Evolutionary conservation across 2,888 invertebrate genomes (phyloP).

Genomic region (Lepidonotus clava): DNA sequence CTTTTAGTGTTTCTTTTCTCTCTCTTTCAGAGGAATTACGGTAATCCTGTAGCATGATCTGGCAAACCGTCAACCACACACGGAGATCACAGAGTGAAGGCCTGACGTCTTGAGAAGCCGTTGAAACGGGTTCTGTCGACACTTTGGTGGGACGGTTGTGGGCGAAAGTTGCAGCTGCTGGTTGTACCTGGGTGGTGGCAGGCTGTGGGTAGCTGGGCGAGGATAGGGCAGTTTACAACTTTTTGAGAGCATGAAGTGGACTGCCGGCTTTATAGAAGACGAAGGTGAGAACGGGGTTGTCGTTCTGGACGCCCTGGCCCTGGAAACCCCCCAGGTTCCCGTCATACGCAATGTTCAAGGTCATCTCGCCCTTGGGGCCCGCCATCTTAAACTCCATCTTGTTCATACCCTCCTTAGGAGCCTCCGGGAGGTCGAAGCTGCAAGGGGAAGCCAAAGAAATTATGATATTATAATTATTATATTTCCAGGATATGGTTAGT

Average conservation of each 20-base stretch:
- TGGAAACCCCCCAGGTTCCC: conserved; percentile 65
- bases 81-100: not conserved
- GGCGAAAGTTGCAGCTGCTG: not conserved
- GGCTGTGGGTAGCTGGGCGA: not conserved
- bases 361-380: conserved; percentile 67
- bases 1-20: not conserved
- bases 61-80: not conserved
- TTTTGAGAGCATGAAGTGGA: conserved; percentile 63
- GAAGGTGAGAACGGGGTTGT: conserved; percentile 64
- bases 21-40: not conserved
- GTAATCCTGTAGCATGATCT: conserved; percentile 14
- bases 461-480: not conserved
- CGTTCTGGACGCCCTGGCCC: conserved; percentile 65
- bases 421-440: conserved; percentile 66
- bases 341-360: conserved; percentile 65
- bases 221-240: conserved; percentile 56
- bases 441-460: too few species aligned
- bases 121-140: not conserved
- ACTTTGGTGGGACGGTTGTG: not conserved
- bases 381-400: conserved; percentile 68
- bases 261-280: conserved; percentile 65
- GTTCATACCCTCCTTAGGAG: conserved; percentile 62
- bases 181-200: not conserved
- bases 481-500: too few species aligned
- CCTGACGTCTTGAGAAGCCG: not conserved